Evolutionary conservation across 1,140 invertebrate genomes (phyloP), one percentile per base, ranked within the genome.

Genomic region (Tetranychus urticae): DNA sequence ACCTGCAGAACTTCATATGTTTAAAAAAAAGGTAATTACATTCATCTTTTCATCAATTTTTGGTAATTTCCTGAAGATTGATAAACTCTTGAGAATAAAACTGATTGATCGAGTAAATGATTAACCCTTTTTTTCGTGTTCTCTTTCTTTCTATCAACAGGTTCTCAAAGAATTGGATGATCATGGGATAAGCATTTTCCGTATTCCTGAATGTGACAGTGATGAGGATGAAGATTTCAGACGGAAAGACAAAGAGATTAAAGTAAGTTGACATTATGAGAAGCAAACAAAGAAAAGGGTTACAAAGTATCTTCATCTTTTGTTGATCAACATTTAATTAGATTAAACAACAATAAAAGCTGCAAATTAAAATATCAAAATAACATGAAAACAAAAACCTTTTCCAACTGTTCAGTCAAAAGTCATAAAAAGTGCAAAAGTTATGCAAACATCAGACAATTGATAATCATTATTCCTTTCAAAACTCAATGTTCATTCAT

Each of bases 201-300:
- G 97, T 73, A 94, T 98, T 72, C 93, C 94, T 13, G 89, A 91
- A 69, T 91, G 88, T 69, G 88, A 90, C 69, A 87, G 85, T 66
- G 87, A 90, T 66, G 88, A 93, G 71, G 88, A 92, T 69, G 87
- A 90, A 67, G 86, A 89, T 59, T 90, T 90, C 68, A 90, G 90
- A 69, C 81, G 86, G 68, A 88, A 91, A 71, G 87, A 91, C 68
- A 78, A 82, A 60, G 86, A 89, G 67, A 71, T 91, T 14, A 91
- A 91, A 72, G 68, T 68, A 62, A 61, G 35, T 52, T 52, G 47
- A 55, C 13, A 42, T 42, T 42, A 42, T 42, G 5, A 10, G 39
- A 6, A 42, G 10, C 5, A 42, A 5, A 42, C 5, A 6, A 42
- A 42, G 39, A 10, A 42, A 10, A 42, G 39, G 10, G 39, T 42